Evolutionary conservation across 2,888 invertebrate genomes (phyloP), one percentile per base, ranked within the genome.

Genomic region (Entomobrya multifasciata): DNA sequence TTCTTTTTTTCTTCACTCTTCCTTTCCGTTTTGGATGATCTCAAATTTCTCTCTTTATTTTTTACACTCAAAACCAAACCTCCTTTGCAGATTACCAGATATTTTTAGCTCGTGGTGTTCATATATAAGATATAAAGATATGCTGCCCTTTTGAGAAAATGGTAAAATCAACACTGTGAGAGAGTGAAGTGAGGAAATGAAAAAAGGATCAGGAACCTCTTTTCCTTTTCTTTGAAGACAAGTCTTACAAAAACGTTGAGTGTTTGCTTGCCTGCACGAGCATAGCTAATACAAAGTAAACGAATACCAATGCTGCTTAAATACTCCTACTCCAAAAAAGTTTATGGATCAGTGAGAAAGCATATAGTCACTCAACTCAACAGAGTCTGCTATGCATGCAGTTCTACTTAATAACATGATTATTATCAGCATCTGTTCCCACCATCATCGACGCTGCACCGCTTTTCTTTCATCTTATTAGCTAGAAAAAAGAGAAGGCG

Each of bases 381-480:
- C n/a, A n/a, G 17, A 41, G 60, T 27, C 55, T n/a, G 60, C 17
- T 27, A 70, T 44, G 65, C 25, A 70, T 44, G 65, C 72, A 65
- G 13, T n/a, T 70, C 70, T 49, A 70, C 70, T 44, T 80, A 86
- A 79, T 81, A 86, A 86, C 76, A 87, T 57, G 87, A 87, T 87
- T 87, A 82, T 82, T 87, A 87, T 87, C 87, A 82, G 82, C 82
- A 87, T 82, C 87, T 87, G 87, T 78, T 87, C 70, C 81, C 86
- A 81, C 76, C 65, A 76, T 57, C 72, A 52, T 65, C 77, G 65
- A 22, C 13, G 74, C 80, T 47, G 65, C 70, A 47, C 62, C 62
- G 44, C 41, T 55, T 60, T 44, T 55, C 62, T 72, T 70, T 85
- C 74, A 47, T 70, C 70, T 44, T 41, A n/a, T n/a, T n/a, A 70